Base-by-base conservation (phyloP, 92 coral and sea anemone genomes). In the Palythoa heliodiscus region DNA sequence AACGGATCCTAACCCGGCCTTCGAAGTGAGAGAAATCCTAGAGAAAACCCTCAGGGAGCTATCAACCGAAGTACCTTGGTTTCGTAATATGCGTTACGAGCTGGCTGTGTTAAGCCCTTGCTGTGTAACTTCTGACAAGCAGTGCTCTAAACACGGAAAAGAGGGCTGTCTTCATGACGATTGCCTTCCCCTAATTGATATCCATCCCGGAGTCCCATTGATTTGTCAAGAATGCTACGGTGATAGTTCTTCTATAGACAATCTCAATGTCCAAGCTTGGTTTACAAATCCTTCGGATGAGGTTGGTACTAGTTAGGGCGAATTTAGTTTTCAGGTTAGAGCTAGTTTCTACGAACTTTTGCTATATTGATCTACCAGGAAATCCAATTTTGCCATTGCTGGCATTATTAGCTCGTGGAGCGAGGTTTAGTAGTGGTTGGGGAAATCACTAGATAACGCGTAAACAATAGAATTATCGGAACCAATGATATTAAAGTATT, bases 1-100 rank as follows among this genome's bases (percentile, higher is more conserved):
- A 4, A 6, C 35, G 29, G 20, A 29, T n/a, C 35, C 29, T 19
- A 61, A 61, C 72, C 83, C 72, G 8, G 83, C 83, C 4, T 20
- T 78, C 55, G 72, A 78, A 63, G 83, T 55, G 22, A 61, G 83
- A 40, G 16, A 55, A 50, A 70, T 82, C 64, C 29, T 82, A 23
- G 77, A 82, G 54, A 48, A 64, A 10, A 82, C 77, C 17, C 86
- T 82, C 7, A 77, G 29, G n/a, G 86, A 82, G 15, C 64, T 82
- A 24, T 25, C 64, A 15, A 69, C 75, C 7, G 76, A 82, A 25
- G 52, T 66, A 3, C 86, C 76, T 9, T 82, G 86, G 86, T 16
- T 82, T 50, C 76, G 86, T 0, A 69, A 54, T 22, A 55, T 82
- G 40, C 75, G 69, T 4, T 82, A 82, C 15, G 86, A 82, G n/a